Evolutionary conservation across 2,888 invertebrate genomes (phyloP).

Genomic region (Polylopha cassiicola): DNA sequence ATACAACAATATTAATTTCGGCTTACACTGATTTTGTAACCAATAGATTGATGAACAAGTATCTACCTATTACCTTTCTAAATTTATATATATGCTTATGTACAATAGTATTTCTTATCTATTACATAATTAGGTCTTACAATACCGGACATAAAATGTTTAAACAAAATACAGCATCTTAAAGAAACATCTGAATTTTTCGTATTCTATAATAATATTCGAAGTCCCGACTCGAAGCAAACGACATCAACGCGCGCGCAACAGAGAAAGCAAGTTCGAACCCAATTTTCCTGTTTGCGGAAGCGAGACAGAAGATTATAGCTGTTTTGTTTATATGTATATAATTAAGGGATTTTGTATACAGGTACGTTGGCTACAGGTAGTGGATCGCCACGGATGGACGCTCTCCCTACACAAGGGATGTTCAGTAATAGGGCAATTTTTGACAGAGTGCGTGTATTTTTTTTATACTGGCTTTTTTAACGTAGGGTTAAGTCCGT

Average conservation of each 20-base stretch:
- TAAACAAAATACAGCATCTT: not conserved
- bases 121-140: not conserved
- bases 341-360: slow-evolving; percentile 69
- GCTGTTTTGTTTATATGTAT: slow-evolving; percentile 55
- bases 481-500: slow-evolving; percentile 52
- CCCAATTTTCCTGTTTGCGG: slow-evolving; percentile 41
- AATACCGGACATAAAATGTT: not conserved
- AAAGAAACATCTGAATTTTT: slow-evolving; percentile 28
- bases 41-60: too few relatives aligned
- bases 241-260: slow-evolving; percentile 69
- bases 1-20: too few relatives aligned
- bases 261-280: slow-evolving; percentile 42
- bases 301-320: slow-evolving; percentile 57
- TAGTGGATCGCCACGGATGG: slow-evolving; percentile 65
- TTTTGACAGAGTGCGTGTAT: slow-evolving; percentile 50
- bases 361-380: slow-evolving; percentile 54
- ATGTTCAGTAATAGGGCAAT: slow-evolving; percentile 51
- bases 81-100: too few relatives aligned
- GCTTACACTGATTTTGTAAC: too few relatives aligned
- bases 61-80: too few relatives aligned
- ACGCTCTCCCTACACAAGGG: slow-evolving; percentile 64
- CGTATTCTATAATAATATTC: slow-evolving; percentile 42
- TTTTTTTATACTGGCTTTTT: slow-evolving; percentile 44
- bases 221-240: slow-evolving; percentile 43
- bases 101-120: too few relatives aligned